Evolutionary conservation across 2,797 vertebrate genomes (phyloP).

Genomic region (Craterocephalus amniculus): DNA sequence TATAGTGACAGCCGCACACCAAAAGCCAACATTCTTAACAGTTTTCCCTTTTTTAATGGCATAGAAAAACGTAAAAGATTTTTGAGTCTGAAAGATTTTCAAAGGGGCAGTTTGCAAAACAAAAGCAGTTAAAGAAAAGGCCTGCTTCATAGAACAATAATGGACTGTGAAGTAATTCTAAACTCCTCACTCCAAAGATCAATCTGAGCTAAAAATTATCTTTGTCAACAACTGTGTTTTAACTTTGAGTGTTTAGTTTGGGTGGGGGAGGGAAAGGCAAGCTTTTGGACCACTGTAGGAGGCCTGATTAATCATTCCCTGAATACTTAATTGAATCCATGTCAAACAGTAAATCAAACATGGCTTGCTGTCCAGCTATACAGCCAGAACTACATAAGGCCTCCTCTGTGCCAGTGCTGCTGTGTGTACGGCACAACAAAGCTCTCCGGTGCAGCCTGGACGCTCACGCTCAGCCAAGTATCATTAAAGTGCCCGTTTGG

Average conservation of each 20-base stretch:
- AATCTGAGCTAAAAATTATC: too few relatives aligned
- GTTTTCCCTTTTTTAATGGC: too few relatives aligned
- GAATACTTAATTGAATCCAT: slow-evolving; percentile 68
- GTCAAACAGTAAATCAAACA: slow-evolving; percentile 61
- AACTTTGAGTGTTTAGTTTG: slow-evolving; percentile 47
- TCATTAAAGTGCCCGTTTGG: slow-evolving; percentile 73
- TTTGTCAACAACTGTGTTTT: slow-evolving; percentile 47
- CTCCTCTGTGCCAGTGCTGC: slow-evolving; percentile 52
- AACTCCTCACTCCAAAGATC: background rate
- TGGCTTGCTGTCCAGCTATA: slow-evolving; percentile 44
- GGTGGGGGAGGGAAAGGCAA: slow-evolving; percentile 43
- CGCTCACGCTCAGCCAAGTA: slow-evolving; percentile 54
- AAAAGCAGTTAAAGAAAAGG: too few relatives aligned
- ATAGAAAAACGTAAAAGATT: too few relatives aligned
- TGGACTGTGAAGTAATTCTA: too few relatives aligned
- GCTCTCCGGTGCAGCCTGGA: slow-evolving; percentile 51
- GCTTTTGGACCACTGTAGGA: slow-evolving; percentile 32
- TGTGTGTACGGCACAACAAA: slow-evolving; percentile 62
- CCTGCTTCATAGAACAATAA: too few relatives aligned
- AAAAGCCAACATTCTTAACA: too few relatives aligned
- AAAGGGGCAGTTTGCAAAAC: too few relatives aligned
- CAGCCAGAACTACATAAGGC: slow-evolving; percentile 46
- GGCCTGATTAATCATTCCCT: slow-evolving; percentile 60
- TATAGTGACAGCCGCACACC: too few relatives aligned
- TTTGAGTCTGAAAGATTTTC: too few relatives aligned